Evolutionary conservation across 2,888 invertebrate genomes (phyloP), one percentile per base, ranked within the genome.

Genomic region (Orgyia antiqua): DNA sequence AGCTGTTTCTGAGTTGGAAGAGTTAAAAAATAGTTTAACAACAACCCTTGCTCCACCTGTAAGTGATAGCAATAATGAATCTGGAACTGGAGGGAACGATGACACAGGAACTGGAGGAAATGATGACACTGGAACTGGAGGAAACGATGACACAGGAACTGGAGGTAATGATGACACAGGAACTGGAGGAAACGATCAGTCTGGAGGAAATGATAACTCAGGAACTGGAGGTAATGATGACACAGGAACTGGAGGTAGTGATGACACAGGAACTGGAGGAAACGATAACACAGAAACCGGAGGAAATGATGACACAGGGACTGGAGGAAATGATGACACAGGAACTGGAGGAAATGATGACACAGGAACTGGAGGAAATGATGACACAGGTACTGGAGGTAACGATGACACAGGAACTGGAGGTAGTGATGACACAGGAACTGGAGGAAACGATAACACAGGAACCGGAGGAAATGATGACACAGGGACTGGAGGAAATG

Each of bases 1-100:
- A n/a, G 39, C 68, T 1, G 33, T 32, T 8, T 26, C 12, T 10
- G 63, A 71, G 39, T 18, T 79, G 4, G 39, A 62, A 0, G 53
- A 68, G 5, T 39, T 24, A 4, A 5, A 39, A 9, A 28, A 31
- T 1, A 42, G 33, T 9, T 9, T 30, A 9, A 26, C 30, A 4
- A 23, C 23, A 20, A 2, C 23, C 10, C 23, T 15, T 4, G 15
- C 15, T 15, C 15, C 15, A 6, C 15, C 15, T 4, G 4, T 6
- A 4, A 15, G 15, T 15, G 15, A 15, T 6, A 4, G 4, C 6
- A 4, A 4, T 15, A 4, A 4, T 4, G 15, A 4, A 6, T 4
- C 4, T 6, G 4, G 4, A 15, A 4, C 15, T 4, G 4, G 4
- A 15, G 6, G 15, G 4, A 6, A 4, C 6, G 15, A 15, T 15